Base-by-base conservation (phyloP, 2,797 vertebrate species). In the Clarias laeviceps region DNA sequence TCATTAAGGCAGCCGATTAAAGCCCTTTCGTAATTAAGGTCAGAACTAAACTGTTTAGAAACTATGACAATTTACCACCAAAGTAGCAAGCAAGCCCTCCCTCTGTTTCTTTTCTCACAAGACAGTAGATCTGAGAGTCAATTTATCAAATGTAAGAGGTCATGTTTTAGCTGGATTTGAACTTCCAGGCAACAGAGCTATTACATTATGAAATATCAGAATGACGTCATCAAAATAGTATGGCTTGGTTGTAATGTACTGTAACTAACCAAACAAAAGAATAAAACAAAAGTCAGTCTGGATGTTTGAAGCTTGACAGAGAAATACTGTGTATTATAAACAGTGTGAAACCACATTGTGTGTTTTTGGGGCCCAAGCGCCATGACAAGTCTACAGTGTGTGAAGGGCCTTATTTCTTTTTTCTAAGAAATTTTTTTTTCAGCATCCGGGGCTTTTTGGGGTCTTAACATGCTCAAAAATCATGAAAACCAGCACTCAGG, bases 1-100 rank as follows among this genome's bases (percentile, higher is more conserved):
- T 78, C 68, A 88, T 89, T 89, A 87, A 87, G 79, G 80, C 57
- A 64, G 80, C 81, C 86, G 86, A 89, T 91, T 88, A 82, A 86
- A 87, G 78, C 84, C 78, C 66, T 89, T 80, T 74, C 86, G 88
- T 89, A 89, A 90, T 61, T 61, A 78, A 78, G 20, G 76, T 78
- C 76, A 78, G 11, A 78, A 57, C 20, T 1, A 78, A 57, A 18
- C 50, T 76, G 45, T 56, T 72, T 74, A 54, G 27, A 54, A 32
- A 77, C 29, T 32, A 14, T 34, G 18, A 32, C 59, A 6, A 61
- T 78, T 78, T 78, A 37, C 56, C 29, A 61, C 2, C 18, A 7
- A 24, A 6, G 74, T 34, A 57, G 50, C 74, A 78, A 22, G 56
- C 20, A 61, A 61, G 76, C 34, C 56, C 29, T 78, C 29, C 8